These are phyloP conservation scores for Metaphire vulgaris DNA, from an alignment of 1,140 invertebrate species.

Conservation along the genomic window DNA sequence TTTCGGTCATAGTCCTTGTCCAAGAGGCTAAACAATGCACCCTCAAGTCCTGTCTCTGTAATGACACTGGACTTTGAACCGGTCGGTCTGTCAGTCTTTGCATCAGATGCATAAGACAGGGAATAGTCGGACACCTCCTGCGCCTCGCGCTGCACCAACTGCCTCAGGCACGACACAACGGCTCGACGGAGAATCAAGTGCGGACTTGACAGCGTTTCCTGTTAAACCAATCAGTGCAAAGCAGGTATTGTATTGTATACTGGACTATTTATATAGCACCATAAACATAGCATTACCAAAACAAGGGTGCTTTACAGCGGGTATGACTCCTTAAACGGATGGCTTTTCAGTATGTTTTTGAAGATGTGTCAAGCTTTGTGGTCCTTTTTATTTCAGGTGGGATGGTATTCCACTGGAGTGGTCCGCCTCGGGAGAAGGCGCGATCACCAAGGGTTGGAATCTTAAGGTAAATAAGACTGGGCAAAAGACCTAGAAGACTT, in stretches of 20 bases:
- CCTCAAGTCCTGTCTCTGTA: constrained; percentile 73
- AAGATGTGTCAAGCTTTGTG: too few species aligned
- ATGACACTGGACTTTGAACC: background rate
- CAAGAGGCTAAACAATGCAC: constrained; percentile 83
- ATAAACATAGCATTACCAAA: background rate
- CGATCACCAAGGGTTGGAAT: too few species aligned
- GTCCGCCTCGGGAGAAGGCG: too few species aligned
- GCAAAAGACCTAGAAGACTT: too few species aligned
- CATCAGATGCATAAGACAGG: constrained; percentile 57
- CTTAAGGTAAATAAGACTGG: too few species aligned
- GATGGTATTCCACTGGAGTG: too few species aligned
- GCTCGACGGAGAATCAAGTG: constrained; percentile 85
- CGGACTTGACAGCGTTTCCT: constrained; percentile 76
- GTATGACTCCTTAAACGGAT: too few species aligned
- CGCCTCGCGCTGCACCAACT: constrained; percentile 90
- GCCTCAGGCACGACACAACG: constrained; percentile 86
- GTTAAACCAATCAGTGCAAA: constrained; percentile 35
- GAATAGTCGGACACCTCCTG: constrained; percentile 90
- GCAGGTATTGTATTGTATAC: too few species aligned
- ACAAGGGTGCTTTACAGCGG: too few species aligned
- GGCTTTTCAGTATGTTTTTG: too few species aligned
- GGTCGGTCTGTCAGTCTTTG: background rate
- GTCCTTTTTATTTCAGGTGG: too few species aligned
- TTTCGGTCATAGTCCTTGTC: constrained; percentile 84
- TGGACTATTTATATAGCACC: background rate